phyloP scores from a whole-genome alignment of 2,113 vertebrate species.

The Todiramphus chloris region DNA sequence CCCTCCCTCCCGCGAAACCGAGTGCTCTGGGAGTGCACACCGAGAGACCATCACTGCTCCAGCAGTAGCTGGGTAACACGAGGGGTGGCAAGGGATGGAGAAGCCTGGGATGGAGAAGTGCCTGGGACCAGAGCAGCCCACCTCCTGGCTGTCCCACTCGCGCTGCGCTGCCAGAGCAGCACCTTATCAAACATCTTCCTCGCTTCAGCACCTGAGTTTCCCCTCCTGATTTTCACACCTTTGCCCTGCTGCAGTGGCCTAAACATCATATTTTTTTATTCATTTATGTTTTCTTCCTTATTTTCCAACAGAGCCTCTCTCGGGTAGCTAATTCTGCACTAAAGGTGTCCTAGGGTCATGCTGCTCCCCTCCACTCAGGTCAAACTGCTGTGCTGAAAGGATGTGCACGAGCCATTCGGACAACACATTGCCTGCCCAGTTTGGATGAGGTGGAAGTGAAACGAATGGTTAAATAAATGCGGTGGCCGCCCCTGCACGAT shows the following conservation, averaged over 20 bases:
- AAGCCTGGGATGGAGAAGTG: too few relatives aligned
- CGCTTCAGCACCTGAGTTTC: not conserved
- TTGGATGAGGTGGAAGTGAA: not conserved
- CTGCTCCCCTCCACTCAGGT: not conserved
- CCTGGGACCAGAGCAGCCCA: not conserved
- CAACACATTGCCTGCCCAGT: accelerated
- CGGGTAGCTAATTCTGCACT: not conserved
- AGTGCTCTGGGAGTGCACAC: not conserved
- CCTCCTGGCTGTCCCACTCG: accelerated
- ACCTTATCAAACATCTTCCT: not conserved
- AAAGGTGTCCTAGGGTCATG: not conserved
- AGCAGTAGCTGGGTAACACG: accelerated
- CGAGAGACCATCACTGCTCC: not conserved
- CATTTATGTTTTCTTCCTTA: accelerated
- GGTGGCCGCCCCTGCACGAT: not conserved
- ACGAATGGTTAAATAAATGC: not conserved
- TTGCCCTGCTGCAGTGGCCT: not conserved
- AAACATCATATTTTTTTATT: not conserved
- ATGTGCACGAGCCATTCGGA: accelerated
- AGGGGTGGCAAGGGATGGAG: not conserved
- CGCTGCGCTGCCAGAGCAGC: not conserved
- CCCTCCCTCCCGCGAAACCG: not conserved
- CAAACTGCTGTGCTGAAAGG: not conserved
- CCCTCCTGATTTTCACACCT: not conserved
- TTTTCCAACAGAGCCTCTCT: not conserved